phyloP scores from a whole-genome alignment of 1,140 invertebrate species.

The Zaprionus gabonicus region DNA sequence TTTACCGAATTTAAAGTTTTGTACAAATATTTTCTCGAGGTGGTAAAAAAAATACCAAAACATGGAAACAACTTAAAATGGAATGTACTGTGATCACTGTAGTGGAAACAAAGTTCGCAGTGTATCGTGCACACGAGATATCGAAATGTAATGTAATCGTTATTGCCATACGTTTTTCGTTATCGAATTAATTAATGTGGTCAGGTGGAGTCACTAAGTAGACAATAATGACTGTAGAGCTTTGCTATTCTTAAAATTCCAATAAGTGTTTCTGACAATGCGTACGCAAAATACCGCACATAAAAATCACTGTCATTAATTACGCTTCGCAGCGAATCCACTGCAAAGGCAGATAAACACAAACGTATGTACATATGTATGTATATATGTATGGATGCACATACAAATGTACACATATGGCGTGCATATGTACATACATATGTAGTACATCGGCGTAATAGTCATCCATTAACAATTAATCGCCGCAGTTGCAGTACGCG shows the following conservation, averaged over 20 bases:
- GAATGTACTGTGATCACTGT: background rate
- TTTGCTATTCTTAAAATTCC: background rate
- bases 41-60: conserved; percentile 34
- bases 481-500: conserved; percentile 19
- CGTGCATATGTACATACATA: background rate
- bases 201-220: background rate
- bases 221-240: background rate
- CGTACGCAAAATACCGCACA: background rate
- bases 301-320: conserved; percentile 24
- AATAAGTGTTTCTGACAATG: background rate
- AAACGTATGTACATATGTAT: background rate
- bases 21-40: conserved; percentile 39
- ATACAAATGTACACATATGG: background rate
- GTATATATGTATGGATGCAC: background rate
- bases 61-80: background rate
- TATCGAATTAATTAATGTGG: background rate
- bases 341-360: conserved; percentile 1
- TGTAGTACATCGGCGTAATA: conserved; percentile 29
- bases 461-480: conserved; percentile 60
- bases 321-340: background rate
- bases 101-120: background rate
- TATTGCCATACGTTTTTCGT: background rate
- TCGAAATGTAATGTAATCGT: background rate
- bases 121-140: background rate
- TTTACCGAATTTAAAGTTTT: conserved; percentile 47